A percentile compares a stretch with the other conserved stretches of the same genome.
Conservation (phyloP, 2,113 vertebrate genomes). For the Dasypus novemcinctus region DNA sequence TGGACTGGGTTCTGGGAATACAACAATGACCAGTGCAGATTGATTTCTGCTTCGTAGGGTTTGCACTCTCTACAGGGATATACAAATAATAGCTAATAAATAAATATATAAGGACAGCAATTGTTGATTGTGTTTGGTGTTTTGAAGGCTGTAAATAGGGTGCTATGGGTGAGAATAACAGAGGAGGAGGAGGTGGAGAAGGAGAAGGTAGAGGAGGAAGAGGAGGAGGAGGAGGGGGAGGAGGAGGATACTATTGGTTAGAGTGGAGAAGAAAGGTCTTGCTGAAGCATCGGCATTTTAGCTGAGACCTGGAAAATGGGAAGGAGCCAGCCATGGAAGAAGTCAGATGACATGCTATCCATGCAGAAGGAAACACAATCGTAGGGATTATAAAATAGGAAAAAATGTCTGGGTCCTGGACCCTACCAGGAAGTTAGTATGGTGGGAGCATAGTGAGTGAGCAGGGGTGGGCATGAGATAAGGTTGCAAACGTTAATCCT, state of each 20-base stretch:
- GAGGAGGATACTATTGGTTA: background rate
- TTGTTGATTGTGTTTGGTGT: background rate
- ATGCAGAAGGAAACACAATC: background rate
- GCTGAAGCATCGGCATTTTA: background rate
- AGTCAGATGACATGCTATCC: background rate
- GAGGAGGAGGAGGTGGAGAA: background rate
- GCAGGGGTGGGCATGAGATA: background rate
- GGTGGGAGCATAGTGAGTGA: background rate
- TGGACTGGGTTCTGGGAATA: background rate
- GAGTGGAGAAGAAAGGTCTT: background rate
- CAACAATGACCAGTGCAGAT: background rate
- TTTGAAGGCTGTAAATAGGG: background rate
- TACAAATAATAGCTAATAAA: background rate
- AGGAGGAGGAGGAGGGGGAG: accelerated
- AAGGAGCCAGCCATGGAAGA: background rate
- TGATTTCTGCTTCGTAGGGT: accelerated
- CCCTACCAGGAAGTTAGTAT: background rate
- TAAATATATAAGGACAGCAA: background rate
- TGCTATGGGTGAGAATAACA: background rate
- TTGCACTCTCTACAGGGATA: background rate
- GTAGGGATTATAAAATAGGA: background rate
- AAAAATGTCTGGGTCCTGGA: background rate
- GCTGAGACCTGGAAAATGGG: background rate
- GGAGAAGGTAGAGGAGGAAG: no score
- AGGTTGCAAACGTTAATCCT: background rate